Evolutionary conservation across 2,113 vertebrate genomes (phyloP).

Genomic region (Tyrannus savana): DNA sequence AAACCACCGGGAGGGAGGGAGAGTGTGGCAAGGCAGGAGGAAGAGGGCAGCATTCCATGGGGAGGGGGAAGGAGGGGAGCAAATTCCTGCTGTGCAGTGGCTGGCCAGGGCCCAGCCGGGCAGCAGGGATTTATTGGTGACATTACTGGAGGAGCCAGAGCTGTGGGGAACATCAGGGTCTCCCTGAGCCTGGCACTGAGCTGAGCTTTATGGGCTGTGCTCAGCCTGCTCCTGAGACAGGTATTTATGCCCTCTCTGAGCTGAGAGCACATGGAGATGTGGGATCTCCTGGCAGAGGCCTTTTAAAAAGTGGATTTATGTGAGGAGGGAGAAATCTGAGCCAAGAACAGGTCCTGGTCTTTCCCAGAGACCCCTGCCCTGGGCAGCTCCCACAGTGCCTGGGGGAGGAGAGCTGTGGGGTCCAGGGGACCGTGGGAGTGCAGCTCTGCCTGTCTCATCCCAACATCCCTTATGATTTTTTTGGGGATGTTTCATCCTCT

Average conservation of each 20-base stretch:
- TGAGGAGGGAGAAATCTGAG: background rate
- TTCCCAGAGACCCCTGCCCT: background rate
- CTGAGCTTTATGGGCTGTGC: background rate
- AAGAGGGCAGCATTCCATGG: accelerated
- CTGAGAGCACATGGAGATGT: background rate
- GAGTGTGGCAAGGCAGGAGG: background rate
- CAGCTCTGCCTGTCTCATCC: background rate
- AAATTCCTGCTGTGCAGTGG: background rate
- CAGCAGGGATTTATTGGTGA: slow-evolving; percentile 26
- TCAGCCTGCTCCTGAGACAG: background rate
- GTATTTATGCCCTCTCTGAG: background rate
- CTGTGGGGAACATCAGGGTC: background rate
- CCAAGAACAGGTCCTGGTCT: background rate
- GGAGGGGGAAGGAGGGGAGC: background rate
- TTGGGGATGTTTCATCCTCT: background rate
- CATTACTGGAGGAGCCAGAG: slow-evolving; percentile 15
- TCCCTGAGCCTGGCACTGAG: background rate
- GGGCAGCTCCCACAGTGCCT: background rate
- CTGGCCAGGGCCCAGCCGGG: background rate
- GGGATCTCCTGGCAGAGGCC: background rate
- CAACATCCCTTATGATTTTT: background rate
- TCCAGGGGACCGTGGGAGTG: background rate
- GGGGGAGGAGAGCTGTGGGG: background rate
- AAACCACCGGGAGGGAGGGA: background rate
- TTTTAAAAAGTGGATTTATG: background rate